Percentiles rank a stretch among this genome's conserved stretches.
Conservation (phyloP, 2,113 vertebrate species). For the Halichoeres trimaculatus region DNA sequence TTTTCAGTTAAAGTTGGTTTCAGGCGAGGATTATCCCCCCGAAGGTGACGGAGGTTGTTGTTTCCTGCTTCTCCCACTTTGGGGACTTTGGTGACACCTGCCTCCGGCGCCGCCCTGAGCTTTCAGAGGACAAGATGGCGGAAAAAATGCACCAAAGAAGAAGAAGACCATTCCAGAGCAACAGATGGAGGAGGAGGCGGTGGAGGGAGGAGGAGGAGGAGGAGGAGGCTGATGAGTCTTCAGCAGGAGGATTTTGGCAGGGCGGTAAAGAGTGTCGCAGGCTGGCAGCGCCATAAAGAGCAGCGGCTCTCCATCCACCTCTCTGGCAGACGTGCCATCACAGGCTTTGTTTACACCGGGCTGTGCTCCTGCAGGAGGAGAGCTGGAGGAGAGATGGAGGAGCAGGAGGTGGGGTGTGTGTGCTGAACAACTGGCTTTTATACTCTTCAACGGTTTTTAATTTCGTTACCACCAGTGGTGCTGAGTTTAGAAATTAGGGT, state of each 20-base stretch:
- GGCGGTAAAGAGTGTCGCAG: constrained; percentile 66
- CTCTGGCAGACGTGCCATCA: constrained; percentile 68
- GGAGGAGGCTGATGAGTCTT: constrained; percentile 49
- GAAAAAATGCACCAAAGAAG: not conserved
- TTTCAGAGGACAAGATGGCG: constrained; percentile 56
- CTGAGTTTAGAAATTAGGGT: too few relatives aligned
- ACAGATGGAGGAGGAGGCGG: constrained; percentile 69
- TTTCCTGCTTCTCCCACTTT: constrained; percentile 25
- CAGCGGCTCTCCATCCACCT: constrained; percentile 63
- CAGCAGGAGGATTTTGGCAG: constrained; percentile 64
- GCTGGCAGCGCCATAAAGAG: constrained; percentile 80
- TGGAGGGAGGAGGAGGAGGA: constrained; percentile 12
- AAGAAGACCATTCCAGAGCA: constrained; percentile 63
- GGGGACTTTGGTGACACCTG: constrained; percentile 50
- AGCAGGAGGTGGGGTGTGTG: constrained; percentile 41
- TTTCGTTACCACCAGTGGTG: constrained; percentile 12
- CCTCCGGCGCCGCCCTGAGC: constrained; percentile 23
- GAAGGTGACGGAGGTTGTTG: constrained; percentile 29
- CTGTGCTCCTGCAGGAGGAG: constrained; percentile 40
- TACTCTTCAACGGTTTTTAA: not conserved
- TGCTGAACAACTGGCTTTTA: constrained; percentile 40
- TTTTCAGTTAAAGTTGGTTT: constrained; percentile 76
- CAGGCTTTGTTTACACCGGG: constrained; percentile 57
- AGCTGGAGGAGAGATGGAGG: constrained; percentile 3
- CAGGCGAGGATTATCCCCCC: constrained; percentile 35